phyloP scores from a whole-genome alignment of 2,888 invertebrate genomes.

The Drosophila borborema region DNA sequence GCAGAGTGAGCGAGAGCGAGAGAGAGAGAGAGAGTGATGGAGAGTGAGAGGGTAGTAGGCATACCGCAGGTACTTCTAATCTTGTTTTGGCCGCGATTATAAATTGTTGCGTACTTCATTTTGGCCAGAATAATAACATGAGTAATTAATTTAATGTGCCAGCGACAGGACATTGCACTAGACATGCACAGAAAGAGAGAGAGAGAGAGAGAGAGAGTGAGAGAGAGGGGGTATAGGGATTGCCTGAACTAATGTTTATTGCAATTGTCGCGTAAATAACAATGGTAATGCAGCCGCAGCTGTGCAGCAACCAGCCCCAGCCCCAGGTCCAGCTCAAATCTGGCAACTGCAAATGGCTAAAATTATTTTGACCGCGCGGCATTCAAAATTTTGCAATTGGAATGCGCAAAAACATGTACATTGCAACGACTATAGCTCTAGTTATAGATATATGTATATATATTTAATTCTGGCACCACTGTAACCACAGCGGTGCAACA shows the following conservation, averaged over 20 bases:
- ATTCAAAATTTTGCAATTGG: constrained; percentile 53
- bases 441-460: constrained; percentile 52
- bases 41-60: constrained; percentile 12
- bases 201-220: neutral
- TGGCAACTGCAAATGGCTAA: constrained; percentile 67
- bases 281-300: constrained; percentile 53
- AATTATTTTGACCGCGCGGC: constrained; percentile 76
- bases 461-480: constrained; percentile 69
- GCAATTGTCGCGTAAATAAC: constrained; percentile 66
- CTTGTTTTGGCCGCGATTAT: constrained; percentile 82
- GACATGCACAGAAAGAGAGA: neutral
- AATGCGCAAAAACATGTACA: constrained; percentile 43
- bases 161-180: constrained; percentile 63
- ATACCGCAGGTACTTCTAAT: constrained; percentile 82
- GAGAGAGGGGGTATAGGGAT: neutral
- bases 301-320: constrained; percentile 9
- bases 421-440: neutral
- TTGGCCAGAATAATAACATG: constrained; percentile 83
- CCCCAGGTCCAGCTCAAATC: constrained; percentile 54
- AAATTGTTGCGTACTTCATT: constrained; percentile 84
- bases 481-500: constrained; percentile 40
- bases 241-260: constrained; percentile 59
- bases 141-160: constrained; percentile 84
- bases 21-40: neutral
- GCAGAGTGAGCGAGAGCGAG: neutral